Base-by-base conservation (phyloP, 2,797 vertebrate species). In the Kryptolebias ocellatus region DNA sequence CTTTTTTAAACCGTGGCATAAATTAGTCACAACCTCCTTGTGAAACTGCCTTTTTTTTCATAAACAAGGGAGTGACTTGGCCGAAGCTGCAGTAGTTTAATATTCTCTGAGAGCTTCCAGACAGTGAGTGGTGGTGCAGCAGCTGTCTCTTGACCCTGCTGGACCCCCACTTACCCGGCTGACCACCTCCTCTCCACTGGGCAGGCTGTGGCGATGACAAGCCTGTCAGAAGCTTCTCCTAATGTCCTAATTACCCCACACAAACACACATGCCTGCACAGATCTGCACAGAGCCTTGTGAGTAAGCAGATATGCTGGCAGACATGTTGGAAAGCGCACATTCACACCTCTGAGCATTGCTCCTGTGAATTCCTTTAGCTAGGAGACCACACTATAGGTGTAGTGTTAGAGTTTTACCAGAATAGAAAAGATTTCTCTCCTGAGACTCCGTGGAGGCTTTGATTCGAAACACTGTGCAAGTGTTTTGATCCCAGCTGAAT, bases 161-260 rank as follows among this genome's bases (percentile, higher is more conserved):
- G 84, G 75, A 86, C 76, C 86, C 78, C 80, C 84, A 89, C 90
- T 90, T 91, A 87, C 76, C 87, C 91, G 81, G 78, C 84, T 85
- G 90, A 90, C 90, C 90, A 84, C 83, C 90, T 90, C 84, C 83
- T 88, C 83, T 90, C 81, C 83, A 84, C 83, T 73, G 81, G 85
- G 87, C 89, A 81, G 88, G 77, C 90, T 91, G 89, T 86, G 85
- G 86, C 64, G 78, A 91, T 92, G 93, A 93, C 92, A 92, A 89
- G 90, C 81, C 92, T 92, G 92, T 93, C 92, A 94, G 81, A 89
- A 86, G 87, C 90, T 83, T 90, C 91, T 91, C 81, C 91, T 92
- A 91, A 92, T 86, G 90, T 93, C 88, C 92, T 94, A 94, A 93
- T 94, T 93, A 93, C 87, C 81, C 29, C 84, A 72, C 67, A 50